Evolutionary conservation across 2,888 invertebrate genomes (phyloP).

Genomic region (Eutolmus rufibarbis): DNA sequence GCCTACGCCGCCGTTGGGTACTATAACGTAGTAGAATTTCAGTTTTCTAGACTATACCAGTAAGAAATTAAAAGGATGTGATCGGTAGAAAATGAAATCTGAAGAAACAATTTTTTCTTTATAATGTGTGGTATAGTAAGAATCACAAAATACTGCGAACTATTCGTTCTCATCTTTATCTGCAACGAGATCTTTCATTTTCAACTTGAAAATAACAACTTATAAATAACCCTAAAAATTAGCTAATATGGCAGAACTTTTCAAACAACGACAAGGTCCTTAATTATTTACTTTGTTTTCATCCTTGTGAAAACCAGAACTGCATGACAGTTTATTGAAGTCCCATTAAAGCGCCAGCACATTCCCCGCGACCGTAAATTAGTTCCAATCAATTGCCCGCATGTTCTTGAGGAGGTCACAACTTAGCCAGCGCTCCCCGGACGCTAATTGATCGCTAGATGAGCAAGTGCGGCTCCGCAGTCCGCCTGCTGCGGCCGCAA

Average conservation of each 20-base stretch:
- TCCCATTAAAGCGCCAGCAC: not conserved
- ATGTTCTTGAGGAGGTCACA: not conserved
- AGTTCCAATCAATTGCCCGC: not conserved
- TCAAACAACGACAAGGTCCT: not conserved
- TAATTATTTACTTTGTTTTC: not conserved
- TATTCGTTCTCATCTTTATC: too few relatives aligned
- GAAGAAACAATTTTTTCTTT: too few relatives aligned
- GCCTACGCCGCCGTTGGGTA: too few relatives aligned
- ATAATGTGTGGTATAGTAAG: too few relatives aligned
- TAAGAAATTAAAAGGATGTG: too few relatives aligned
- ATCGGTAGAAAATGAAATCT: too few relatives aligned
- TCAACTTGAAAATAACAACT: not conserved
- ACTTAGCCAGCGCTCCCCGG: not conserved
- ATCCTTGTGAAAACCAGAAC: not conserved
- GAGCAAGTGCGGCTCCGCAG: not conserved
- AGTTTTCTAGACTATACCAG: too few relatives aligned
- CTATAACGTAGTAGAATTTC: too few relatives aligned
- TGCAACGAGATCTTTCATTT: too few relatives aligned
- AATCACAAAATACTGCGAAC: too few relatives aligned
- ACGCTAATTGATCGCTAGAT: not conserved
- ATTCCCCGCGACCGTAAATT: not conserved
- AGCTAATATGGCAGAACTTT: too few relatives aligned
- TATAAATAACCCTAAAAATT: not conserved
- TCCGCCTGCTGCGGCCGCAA: not conserved
- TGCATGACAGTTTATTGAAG: not conserved